These are phyloP conservation scores for Chelonoidis abingdonii DNA, from an alignment of 2,113 vertebrate genomes.

Conservation along the genomic window DNA sequence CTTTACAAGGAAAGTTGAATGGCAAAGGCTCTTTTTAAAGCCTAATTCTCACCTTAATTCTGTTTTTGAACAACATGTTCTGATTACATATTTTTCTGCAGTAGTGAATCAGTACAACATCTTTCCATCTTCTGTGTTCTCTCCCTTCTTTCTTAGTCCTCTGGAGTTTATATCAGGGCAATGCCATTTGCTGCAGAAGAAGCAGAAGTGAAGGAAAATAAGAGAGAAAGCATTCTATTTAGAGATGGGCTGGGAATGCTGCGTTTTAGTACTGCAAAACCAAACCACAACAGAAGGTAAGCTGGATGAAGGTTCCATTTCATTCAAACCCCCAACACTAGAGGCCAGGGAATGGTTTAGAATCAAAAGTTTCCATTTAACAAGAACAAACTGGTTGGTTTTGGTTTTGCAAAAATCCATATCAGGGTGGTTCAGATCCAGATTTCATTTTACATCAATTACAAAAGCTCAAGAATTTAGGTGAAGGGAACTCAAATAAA, in stretches of 20 bases:
- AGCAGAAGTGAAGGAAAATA: conserved; percentile 14
- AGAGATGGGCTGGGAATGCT: neutral
- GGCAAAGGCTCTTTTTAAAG: neutral
- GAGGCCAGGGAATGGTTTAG: neutral
- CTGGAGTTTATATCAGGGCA: conserved; percentile 20
- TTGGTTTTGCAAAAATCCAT: neutral
- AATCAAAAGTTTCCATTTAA: neutral
- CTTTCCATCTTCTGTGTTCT: conserved; percentile 10
- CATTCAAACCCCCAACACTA: neutral
- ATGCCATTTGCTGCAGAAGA: conserved; percentile 9
- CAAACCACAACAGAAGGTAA: neutral
- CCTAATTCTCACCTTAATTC: neutral
- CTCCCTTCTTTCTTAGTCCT: conserved; percentile 24
- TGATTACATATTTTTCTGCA: conserved; percentile 5
- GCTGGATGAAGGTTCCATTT: neutral
- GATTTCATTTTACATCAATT: neutral
- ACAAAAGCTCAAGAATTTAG: neutral
- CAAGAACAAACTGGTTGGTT: neutral
- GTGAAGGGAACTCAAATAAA: neutral
- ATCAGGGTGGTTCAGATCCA: neutral
- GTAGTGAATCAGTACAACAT: conserved; percentile 32
- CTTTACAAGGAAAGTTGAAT: neutral
- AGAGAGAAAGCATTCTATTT: rapidly evolving
- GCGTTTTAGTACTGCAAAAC: neutral
- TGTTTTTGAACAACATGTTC: conserved; percentile 31